Percentiles rank a stretch among this genome's conserved stretches.
Conservation (phyloP, 2,888 invertebrate genomes). For the Coremacera marginata region DNA sequence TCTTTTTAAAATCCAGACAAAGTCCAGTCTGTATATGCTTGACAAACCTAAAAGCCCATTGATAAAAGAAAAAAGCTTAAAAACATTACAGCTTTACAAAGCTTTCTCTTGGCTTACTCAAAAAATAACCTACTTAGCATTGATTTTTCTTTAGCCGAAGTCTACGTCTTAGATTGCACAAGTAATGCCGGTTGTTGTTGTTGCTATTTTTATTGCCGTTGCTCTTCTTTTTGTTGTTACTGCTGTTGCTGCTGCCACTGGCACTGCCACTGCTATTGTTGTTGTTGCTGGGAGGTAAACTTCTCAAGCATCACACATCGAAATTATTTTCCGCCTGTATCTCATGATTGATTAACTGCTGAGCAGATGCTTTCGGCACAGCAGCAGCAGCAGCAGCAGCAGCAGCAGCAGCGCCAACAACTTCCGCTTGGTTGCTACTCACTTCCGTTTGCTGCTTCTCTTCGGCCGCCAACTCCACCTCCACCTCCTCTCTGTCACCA, state of each 20-base stretch:
- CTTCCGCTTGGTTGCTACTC: neutral
- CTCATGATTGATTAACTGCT: neutral
- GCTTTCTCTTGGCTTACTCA: too few relatives aligned
- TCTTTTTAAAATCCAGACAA: too few relatives aligned
- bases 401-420: neutral
- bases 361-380: neutral
- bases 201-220: too few relatives aligned
- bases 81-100: too few relatives aligned
- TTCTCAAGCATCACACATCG: conserved; percentile 21
- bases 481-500: conserved; percentile 9
- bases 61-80: too few relatives aligned
- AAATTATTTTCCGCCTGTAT: conserved; percentile 7
- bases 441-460: neutral
- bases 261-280: conserved; percentile 4
- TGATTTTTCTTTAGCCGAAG: too few relatives aligned
- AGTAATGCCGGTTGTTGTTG: too few relatives aligned
- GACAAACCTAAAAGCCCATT: too few relatives aligned
- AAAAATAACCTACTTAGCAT: too few relatives aligned
- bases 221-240: neutral
- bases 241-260: neutral
- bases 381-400: neutral
- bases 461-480: neutral
- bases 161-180: too few relatives aligned
- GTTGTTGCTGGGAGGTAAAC: neutral
- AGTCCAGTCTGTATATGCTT: too few relatives aligned